Evolutionary conservation across 2,113 vertebrate genomes (phyloP).

Genomic region (Cyanistes caeruleus): DNA sequence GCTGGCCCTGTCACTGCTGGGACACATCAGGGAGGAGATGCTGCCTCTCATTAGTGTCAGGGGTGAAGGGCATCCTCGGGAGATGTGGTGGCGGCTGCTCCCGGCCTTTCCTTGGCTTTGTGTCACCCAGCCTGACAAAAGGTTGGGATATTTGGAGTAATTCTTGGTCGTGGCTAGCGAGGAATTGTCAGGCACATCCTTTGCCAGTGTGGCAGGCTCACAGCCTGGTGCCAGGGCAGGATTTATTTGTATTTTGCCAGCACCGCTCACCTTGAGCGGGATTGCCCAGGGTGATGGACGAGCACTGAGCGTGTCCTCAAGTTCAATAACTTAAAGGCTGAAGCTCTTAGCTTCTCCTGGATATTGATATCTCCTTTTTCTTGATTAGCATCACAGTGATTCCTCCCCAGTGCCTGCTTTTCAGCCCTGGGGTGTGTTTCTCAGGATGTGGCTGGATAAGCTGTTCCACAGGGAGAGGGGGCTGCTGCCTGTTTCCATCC

Average conservation of each 20-base stretch:
- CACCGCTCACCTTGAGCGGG: background rate
- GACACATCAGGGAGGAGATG: background rate
- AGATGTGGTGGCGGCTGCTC: background rate
- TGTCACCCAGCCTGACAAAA: background rate
- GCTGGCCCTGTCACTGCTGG: background rate
- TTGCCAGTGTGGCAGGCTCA: fast-evolving
- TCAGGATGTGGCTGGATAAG: background rate
- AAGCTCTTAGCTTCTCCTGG: background rate
- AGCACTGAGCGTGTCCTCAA: background rate
- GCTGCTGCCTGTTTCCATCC: background rate
- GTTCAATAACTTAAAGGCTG: background rate
- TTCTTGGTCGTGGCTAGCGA: background rate
- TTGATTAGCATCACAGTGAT: background rate
- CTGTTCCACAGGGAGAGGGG: background rate
- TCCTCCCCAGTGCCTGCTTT: background rate
- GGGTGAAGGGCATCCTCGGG: background rate
- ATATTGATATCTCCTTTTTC: background rate
- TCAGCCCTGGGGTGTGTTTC: background rate
- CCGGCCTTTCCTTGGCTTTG: background rate
- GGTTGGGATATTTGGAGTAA: background rate
- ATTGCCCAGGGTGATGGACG: background rate
- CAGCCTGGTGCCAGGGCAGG: background rate
- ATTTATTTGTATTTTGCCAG: background rate
- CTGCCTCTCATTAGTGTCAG: slow-evolving; percentile 30
- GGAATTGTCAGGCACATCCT: background rate